These are phyloP conservation scores for Neogobius melanostomus DNA, from an alignment of 2,113 vertebrate genomes.

Conservation along the genomic window DNA sequence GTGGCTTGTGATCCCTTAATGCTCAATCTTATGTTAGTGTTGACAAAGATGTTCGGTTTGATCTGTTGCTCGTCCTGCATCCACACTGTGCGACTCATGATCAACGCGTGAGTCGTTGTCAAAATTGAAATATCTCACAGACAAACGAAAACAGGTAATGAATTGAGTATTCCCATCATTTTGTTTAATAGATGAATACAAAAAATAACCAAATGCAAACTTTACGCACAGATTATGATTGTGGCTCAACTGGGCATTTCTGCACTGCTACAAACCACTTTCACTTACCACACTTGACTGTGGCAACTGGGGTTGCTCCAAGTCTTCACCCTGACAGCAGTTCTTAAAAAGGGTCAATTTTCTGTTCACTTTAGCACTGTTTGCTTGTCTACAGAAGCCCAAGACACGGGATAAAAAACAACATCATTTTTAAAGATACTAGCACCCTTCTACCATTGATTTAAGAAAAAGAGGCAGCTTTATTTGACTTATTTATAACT, in stretches of 20 bases:
- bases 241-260: not conserved
- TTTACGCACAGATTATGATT: not conserved
- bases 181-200: too few species aligned
- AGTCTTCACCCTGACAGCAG: slow-evolving; percentile 3
- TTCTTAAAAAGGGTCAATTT: slow-evolving; percentile 9
- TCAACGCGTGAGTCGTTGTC: too few species aligned
- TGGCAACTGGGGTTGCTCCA: slow-evolving; percentile 1
- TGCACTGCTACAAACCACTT: not conserved
- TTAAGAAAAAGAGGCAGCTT: not conserved
- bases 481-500: not conserved
- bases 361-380: slow-evolving; percentile 1
- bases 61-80: too few species aligned
- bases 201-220: too few species aligned
- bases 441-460: not conserved
- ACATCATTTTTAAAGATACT: not conserved
- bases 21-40: too few species aligned
- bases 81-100: too few species aligned
- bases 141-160: too few species aligned
- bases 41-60: too few species aligned
- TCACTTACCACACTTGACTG: not conserved
- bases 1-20: too few species aligned
- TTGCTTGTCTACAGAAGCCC: not conserved
- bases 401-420: not conserved
- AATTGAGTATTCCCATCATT: too few species aligned
- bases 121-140: too few species aligned